Percentiles rank a stretch among this genome's conserved stretches.
Evolutionary conservation across 2,797 vertebrate species (phyloP).

Genomic region (Sebastes jordani): DNA sequence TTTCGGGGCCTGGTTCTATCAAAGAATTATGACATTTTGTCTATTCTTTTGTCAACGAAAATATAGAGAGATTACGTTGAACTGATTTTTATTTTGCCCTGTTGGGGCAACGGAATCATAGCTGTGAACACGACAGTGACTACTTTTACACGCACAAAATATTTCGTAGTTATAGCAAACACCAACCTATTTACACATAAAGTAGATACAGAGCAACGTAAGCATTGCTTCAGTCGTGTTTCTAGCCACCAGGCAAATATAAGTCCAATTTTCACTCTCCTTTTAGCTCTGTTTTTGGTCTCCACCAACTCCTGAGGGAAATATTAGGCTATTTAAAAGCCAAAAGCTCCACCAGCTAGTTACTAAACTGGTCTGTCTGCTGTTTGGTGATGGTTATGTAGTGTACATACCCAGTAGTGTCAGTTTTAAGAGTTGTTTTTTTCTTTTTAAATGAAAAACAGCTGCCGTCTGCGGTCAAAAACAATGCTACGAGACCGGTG

Average conservation of each 20-base stretch:
- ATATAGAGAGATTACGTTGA: too few species aligned
- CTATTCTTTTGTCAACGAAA: too few species aligned
- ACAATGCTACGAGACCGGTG: neutral
- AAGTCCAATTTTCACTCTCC: neutral
- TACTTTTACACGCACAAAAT: too few species aligned
- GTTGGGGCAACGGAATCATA: neutral
- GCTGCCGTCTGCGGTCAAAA: neutral
- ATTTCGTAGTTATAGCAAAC: too few species aligned
- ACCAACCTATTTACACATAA: neutral
- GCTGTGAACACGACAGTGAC: neutral
- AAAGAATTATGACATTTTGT: too few species aligned
- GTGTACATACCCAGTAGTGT: neutral
- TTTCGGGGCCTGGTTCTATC: too few species aligned
- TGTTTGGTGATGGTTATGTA: neutral
- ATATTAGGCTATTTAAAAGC: neutral
- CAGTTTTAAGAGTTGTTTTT: neutral
- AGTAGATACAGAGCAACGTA: neutral
- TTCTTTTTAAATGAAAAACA: neutral
- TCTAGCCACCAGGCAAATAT: neutral
- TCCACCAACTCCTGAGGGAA: neutral
- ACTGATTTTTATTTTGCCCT: neutral
- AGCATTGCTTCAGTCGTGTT: too few species aligned
- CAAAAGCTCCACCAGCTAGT: neutral
- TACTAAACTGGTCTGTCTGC: neutral
- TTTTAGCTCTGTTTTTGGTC: neutral